Conservation (phyloP, 1,140 invertebrate genomes). For the Drepana arcuata region DNA sequence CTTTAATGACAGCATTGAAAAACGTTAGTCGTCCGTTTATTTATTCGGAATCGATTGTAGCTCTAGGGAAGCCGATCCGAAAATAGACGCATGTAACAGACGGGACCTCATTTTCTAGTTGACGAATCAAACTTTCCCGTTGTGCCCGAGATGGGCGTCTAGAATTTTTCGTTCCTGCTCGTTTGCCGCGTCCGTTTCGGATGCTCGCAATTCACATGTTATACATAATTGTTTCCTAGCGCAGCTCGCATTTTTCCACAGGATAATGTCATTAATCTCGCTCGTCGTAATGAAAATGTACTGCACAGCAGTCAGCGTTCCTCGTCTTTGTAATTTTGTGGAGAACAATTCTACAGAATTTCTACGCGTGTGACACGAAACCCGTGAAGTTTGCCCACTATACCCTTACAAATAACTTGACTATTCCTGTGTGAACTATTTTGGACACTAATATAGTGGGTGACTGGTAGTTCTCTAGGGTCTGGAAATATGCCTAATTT, state of each 20-base stretch:
- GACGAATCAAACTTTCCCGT: constrained; percentile 53
- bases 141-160: constrained; percentile 27
- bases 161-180: constrained; percentile 48
- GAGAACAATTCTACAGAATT: constrained; percentile 28
- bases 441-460: no score
- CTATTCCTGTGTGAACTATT: no score
- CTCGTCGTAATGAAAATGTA: constrained; percentile 43
- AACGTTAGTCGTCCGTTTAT: constrained; percentile 49
- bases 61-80: constrained; percentile 28
- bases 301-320: constrained; percentile 14
- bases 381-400: constrained; percentile 17
- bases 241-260: constrained; percentile 36
- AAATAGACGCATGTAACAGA: constrained; percentile 37
- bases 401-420: constrained; percentile 12
- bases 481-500: constrained; percentile 28
- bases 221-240: constrained; percentile 40
- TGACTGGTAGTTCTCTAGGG: constrained; percentile 21
- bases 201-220: constrained; percentile 19
- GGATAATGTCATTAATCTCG: constrained; percentile 48
- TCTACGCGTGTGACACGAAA: constrained; percentile 14
- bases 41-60: constrained; percentile 50
- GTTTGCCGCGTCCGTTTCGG: constrained; percentile 16
- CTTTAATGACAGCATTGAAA: constrained; percentile 41
- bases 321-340: constrained; percentile 17
- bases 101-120: constrained; percentile 65